Conservation (phyloP, 2,888 invertebrate species). For the Anticlea derivata region DNA sequence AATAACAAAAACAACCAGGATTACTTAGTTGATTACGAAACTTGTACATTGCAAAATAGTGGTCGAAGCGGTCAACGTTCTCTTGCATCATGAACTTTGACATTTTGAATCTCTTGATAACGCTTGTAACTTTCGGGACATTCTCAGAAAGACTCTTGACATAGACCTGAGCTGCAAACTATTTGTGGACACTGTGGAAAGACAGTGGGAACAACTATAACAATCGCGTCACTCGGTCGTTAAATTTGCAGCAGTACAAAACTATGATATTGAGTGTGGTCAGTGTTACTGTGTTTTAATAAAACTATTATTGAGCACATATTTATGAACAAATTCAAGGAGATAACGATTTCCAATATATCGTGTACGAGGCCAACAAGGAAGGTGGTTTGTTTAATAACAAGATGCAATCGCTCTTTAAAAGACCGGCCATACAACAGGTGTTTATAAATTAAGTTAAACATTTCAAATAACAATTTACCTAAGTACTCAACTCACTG, state of each 20-base stretch:
- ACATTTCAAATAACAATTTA: too few relatives aligned
- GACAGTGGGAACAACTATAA: conserved; percentile 42
- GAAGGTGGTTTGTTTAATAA: background rate
- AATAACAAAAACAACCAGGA: conserved; percentile 9
- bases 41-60: conserved; percentile 40
- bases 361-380: background rate
- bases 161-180: conserved; percentile 27
- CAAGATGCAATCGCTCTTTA: too few relatives aligned
- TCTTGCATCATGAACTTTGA: conserved; percentile 49
- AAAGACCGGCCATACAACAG: too few relatives aligned
- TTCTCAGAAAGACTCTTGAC: conserved; percentile 4
- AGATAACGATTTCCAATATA: conserved; percentile 4
- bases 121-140: conserved; percentile 1
- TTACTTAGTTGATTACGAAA: conserved; percentile 41
- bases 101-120: conserved; percentile 41
- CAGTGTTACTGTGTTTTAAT: conserved; percentile 46
- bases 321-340: conserved; percentile 4
- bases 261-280: conserved; percentile 57
- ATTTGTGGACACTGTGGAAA: conserved; percentile 35
- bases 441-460: too few relatives aligned
- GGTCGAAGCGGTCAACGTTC: conserved; percentile 52
- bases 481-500: too few relatives aligned
- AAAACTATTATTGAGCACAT: conserved; percentile 1
- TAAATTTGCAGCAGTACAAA: conserved; percentile 46
- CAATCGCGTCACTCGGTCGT: conserved; percentile 48